Base-by-base conservation (phyloP, 2,797 vertebrate genomes). In the Characodon lateralis region DNA sequence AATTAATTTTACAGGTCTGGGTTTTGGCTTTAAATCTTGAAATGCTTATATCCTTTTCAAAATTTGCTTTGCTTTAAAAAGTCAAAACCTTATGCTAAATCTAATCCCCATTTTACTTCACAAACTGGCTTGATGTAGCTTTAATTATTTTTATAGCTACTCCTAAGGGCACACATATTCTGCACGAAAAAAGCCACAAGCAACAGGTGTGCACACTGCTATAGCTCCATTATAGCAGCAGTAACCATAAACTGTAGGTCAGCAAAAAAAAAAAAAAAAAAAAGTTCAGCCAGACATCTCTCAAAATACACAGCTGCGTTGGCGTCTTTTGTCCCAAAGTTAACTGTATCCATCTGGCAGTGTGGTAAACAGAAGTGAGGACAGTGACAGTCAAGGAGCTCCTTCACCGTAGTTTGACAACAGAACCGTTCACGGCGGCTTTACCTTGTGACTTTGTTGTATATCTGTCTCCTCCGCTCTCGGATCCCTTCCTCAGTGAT, bases 391-490 rank as follows among this genome's bases (percentile, higher is more conserved):
- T 53, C 3, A 20, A 20, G 9, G 22, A 24, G 63, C 63, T 41
- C 63, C 24, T 28, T 31, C 61, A 9, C 14, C 1, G 14, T 24
- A 1, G 12, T 53, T 28, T 56, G 39, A 2, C 1, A 73, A 50
- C 79, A 20, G 51, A 85, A 31, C 66, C 50, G 76, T 78, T 73
- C 68, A 58, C 71, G 1, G 72, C 41, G 73, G 58, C 76, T 74
- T 91, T 94, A 95, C 95, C 95, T 94, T 93, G 88, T 89, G 90
- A 92, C 88, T 91, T 68, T 74, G 81, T 74, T 81, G 84, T 77
- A 74, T 80, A 71, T 70, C 50, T 84, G 66, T 79, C 85, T 88
- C 85, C 78, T 76, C 86, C 90, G 83, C 85, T 90, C 86, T 84
- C 90, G 83, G 83, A 87, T 89, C 90, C 87, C 79, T 84, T 88